Evolutionary conservation across 2,113 vertebrate genomes (phyloP), one percentile per base, ranked within the genome.

Genomic region (Chinchilla lanigera): DNA sequence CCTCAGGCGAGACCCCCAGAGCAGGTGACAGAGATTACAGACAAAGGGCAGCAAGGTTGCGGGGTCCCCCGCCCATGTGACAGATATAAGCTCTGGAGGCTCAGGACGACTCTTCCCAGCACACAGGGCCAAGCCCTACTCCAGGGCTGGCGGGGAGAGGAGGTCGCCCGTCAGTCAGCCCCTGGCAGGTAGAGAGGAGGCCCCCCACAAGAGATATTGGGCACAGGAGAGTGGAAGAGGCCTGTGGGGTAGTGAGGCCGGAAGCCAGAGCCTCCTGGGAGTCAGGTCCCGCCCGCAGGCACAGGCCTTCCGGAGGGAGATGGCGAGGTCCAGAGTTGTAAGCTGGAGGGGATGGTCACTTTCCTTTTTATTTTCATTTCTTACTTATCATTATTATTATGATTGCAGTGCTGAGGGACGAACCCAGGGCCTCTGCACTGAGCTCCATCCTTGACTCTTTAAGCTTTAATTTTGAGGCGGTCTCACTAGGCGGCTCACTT

Each of bases 41-140:
- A 13, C 17, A 20, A 3, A 0, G 6, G 10, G 16, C 11, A 14
- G 11, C 8, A 2, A 8, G 50, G 6, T 10, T 54, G 35, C 17
- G 52, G 33, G 67, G 11, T 38, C 75, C 44, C n/a, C n/a, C 41
- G 19, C 5, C 52, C 10, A 0, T 0, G 47, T 35, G 81, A 41
- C 73, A 71, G 75, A 71, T 3, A 41, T 75, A 0, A 13, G 44
- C 41, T 50, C 44, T 33, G 44, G 44, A 50, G 44, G 44, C 44
- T 30, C 44, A 78, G 28, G 28, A 16, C 33, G 44, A 47, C 41
- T 47, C 12, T 77, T 75, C 24, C 26, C 2, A 5, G 41, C 13
- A 11, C 73, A 47, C 41, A 47, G 73, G 73, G 13, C 26, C 3
- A 22, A n/a, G 35, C 19, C 33, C 47, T 0, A 2, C n/a, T 30